Base-by-base conservation (phyloP, 2,797 vertebrate genomes). In the Centropyge bicolor region DNA sequence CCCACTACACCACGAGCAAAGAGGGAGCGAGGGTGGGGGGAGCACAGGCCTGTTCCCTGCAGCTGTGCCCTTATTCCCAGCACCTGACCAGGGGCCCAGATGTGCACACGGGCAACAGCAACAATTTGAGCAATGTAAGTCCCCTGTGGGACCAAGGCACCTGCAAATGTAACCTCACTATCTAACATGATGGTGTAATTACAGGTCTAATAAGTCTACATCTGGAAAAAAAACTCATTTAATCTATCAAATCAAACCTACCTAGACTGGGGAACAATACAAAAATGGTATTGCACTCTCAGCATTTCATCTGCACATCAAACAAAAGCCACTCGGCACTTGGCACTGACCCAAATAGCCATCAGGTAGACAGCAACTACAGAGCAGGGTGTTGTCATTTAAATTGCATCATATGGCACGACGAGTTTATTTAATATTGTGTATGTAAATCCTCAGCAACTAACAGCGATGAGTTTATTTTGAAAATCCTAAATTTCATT, bases 51-150 rank as follows among this genome's bases (percentile, higher is more conserved):
- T 83, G 85, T 73, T 90, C 78, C 80, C 85, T 81, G 93, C 94
- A 95, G 94, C 93, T 94, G 94, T 94, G 94, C 82, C 92, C 93
- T 93, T 92, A 91, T 94, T 94, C 90, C 74, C 87, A 89, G 88
- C 94, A 95, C 92, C 94, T 94, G 92, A 93, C 93, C 93, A 81
- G 76, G 85, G 86, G 83, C 84, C 93, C 93, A 94, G 93, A 93
- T 94, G 94, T 94, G 92, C 91, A 86, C 84, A 82, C 63, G 66
- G 80, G 78, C 89, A 91, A 85, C 82, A 91, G 90, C 91, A 93
- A 94, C 92, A 91, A 90, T 93, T 89, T 91, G 92, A 93, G 92
- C 90, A 91, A 94, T 92, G 91, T 41, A 72, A 84, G 89, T 93
- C 92, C 89, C 93, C 81, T 20, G 76, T 91, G 92, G 86, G 93